phyloP scores from a whole-genome alignment of 1,140 invertebrate genomes.

The Zaprionus lachaisei region DNA sequence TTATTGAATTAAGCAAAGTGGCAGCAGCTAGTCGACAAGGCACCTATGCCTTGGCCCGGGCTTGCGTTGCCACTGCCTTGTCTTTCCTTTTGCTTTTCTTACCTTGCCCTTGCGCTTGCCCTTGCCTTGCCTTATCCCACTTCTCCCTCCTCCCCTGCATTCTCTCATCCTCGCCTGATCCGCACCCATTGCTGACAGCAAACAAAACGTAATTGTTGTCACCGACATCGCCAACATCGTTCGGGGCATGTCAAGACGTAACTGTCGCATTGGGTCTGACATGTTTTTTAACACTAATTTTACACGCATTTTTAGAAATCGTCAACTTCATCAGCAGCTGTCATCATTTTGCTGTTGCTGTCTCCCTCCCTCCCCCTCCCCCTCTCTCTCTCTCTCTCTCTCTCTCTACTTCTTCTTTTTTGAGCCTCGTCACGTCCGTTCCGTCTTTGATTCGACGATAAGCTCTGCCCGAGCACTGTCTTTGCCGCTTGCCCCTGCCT shows the following conservation, averaged over 20 bases:
- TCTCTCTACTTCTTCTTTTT: neutral
- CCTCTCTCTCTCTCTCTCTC: neutral
- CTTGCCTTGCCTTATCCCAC: too few species aligned
- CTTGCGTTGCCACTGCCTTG: too few species aligned
- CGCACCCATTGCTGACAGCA: slow-evolving; percentile 37
- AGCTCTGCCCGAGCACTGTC: slow-evolving; percentile 36
- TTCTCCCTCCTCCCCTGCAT: too few species aligned
- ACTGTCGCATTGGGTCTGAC: slow-evolving; percentile 79
- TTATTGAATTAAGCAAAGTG: slow-evolving; percentile 70
- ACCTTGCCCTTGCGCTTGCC: neutral
- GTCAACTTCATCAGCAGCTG: slow-evolving; percentile 81
- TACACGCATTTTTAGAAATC: slow-evolving; percentile 83
- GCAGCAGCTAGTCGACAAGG: neutral
- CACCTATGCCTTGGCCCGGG: neutral
- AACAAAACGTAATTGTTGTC: slow-evolving; percentile 75
- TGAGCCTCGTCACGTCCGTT: slow-evolving; percentile 73
- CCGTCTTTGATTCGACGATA: slow-evolving; percentile 71
- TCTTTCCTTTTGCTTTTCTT: too few species aligned
- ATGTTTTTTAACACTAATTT: slow-evolving; percentile 83
- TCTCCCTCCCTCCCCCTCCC: neutral
- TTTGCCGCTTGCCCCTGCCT: neutral
- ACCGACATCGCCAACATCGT: slow-evolving; percentile 35
- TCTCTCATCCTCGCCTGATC: neutral
- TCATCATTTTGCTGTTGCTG: slow-evolving; percentile 62
- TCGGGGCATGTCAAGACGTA: slow-evolving; percentile 74